Evolutionary conservation across 2,113 vertebrate genomes (phyloP), one percentile per base, ranked within the genome.

Genomic region (Planiliza haematocheilus): DNA sequence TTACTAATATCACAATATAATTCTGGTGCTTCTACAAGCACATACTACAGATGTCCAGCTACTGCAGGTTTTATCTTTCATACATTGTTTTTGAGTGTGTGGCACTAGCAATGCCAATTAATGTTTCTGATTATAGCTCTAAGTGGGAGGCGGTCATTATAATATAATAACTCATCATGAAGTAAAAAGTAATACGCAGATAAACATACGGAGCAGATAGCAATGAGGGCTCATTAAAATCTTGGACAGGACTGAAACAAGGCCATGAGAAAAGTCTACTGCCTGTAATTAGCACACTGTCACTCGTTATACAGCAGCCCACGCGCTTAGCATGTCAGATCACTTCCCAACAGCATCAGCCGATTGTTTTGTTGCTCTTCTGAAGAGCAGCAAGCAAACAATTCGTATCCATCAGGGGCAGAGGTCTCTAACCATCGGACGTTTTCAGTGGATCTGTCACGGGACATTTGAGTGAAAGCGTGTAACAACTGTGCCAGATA

Each of bases 221-320:
- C n/a, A 10, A 20, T 8, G 53, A 64, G 64, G 6, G 36, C 72
- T 88, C 85, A 91, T 89, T 86, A 84, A 86, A 89, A 88, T 56
- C 57, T 71, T 64, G 75, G 56, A 83, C 74, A 41, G 59, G 48
- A 69, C 56, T 70, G 37, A 20, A 74, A 61, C 9, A 7, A 60
- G 42, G 57, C 59, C 39, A 50, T 52, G 34, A 82, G 45, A 73
- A 62, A 78, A 72, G 48, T 76, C 52, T 53, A 18, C 67, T 42
- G 74, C 77, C 78, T 69, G 74, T 87, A 88, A 91, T 88, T 89
- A 91, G 83, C 81, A 74, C 85, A 68, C 59, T 85, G 88, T 82
- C 85, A 85, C 68, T 78, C 57, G 73, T 68, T 81, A 73, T 39
- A 60, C 60, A 60, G 77, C 77, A 5, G 73, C 84, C 77, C 85